Percentiles rank a stretch among this genome's conserved stretches.
Evolutionary conservation across 2,797 vertebrate genomes (phyloP).

Genomic region (Trachurus trachurus): DNA sequence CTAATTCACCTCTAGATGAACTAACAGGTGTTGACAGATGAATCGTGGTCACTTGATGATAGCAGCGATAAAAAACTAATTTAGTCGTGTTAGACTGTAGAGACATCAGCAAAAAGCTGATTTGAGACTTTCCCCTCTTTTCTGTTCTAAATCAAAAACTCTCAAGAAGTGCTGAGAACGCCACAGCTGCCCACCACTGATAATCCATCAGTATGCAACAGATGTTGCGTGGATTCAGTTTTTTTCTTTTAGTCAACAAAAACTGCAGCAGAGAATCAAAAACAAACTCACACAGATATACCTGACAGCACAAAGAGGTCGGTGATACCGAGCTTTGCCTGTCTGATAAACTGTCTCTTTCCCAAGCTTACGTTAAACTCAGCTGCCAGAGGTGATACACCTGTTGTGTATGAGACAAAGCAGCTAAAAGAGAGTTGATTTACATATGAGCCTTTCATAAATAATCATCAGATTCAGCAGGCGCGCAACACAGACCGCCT

Average conservation of each 20-base stretch:
- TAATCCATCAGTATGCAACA: constrained; percentile 65
- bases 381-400: constrained; percentile 48
- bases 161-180: constrained; percentile 35
- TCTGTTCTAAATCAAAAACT: constrained; percentile 38
- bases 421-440: constrained; percentile 21
- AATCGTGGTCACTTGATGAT: background rate
- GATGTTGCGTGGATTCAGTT: constrained; percentile 47
- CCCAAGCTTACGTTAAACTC: constrained; percentile 34
- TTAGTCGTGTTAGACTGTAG: background rate
- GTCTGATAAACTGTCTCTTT: constrained; percentile 44
- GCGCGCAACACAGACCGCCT: background rate
- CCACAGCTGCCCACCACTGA: constrained; percentile 22
- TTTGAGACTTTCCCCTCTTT: constrained; percentile 1
- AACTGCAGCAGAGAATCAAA: constrained; percentile 55
- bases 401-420: constrained; percentile 45
- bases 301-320: constrained; percentile 46
- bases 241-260: constrained; percentile 33
- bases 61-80: constrained; percentile 18
- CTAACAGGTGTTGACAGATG: background rate
- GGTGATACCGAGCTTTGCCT: constrained; percentile 15
- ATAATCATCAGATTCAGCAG: constrained; percentile 43
- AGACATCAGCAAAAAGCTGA: background rate
- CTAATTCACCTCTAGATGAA: background rate
- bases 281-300: constrained; percentile 50
- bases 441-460: constrained; percentile 31